Evolutionary conservation across 1,140 invertebrate species (phyloP), one percentile per base, ranked within the genome.

Genomic region (Plodia interpunctella): DNA sequence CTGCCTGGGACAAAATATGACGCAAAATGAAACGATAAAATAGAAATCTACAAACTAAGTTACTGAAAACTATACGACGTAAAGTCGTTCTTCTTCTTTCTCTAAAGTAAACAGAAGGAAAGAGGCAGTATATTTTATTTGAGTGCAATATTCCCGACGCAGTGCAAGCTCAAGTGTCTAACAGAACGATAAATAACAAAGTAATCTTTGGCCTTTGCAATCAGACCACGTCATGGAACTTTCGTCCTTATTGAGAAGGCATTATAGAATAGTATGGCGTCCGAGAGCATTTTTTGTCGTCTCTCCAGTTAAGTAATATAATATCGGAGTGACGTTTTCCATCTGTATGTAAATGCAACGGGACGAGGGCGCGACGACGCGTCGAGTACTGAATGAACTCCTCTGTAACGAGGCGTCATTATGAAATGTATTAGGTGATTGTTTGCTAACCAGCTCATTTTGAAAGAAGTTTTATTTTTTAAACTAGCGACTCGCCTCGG

Each of bases 281-380:
- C 38, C n/a, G n/a, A 44, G 38, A 15, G 0, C 13, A 53, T 53
- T 53, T 53, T 53, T 60, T 66, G 53, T 55, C 51, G 28, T 53
- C 55, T 62, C 28, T 30, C 35, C 18, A 30, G 62, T 61, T 71
- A 69, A 74, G 66, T 76, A 77, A 80, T 80, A 74, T 75, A 80
- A 77, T 78, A 78, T 76, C 67, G 55, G 55, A 66, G 64, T 72
- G 76, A 80, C 76, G 69, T 60, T 80, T 77, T 75, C 78, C 71
- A 80, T 80, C 75, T 80, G 76, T 77, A 80, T 80, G 78, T 76
- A 78, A 80, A 80, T 80, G 75, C 72, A 74, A 55, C 18, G 61
- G 30, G 63, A 60, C 57, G 60, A 59, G 59, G n/a, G 52, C 60
- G 62, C 51, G 62, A 49, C 60, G 65, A 35, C 51, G 60, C 59